Base-by-base conservation (phyloP, 2,888 invertebrate genomes). In the Atrina japonica region DNA sequence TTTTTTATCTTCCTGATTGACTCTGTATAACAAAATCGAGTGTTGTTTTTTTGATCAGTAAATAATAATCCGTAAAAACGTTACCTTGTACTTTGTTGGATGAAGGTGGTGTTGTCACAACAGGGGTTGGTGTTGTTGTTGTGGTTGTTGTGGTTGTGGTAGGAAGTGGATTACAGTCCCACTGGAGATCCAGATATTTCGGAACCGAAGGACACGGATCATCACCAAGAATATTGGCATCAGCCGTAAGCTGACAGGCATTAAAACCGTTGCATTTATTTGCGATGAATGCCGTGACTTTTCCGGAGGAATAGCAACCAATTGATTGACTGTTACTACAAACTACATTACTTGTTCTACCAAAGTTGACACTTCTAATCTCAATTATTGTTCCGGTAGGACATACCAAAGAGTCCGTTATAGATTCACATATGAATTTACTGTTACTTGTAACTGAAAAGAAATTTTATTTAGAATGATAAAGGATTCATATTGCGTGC, bases 121-220 rank as follows among this genome's bases (percentile, higher is more conserved):
- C 27, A 3, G 27, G n/a, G n/a, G 67, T 61, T 16, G 64, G 56
- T 9, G 73, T 68, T 2, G 76, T 77, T 0, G 78, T 70, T 3
- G 74, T 73, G 18, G 75, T 75, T 1, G 60, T 56, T 7, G 69
- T 64, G 1, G 73, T 65, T 2, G 78, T 77, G 0, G 80, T 80
- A 18, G 82, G 76, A 3, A 77, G 69, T 25, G 75, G 69, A 21
- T 74, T 69, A 67, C 80, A 81, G 21, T 72, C 66, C 43, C 76
- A 82, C 16, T 70, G 66, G 1, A 82, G 64, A 23, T 76, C 76
- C 14, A 82, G 61, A 56, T 82, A 82, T 61, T 82, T 82, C 6
- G 82, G 78, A 27, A 78, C 69, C 49, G 64, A 73, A 0, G 70
- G 71, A 63, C 82, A 82, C 7, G 82, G 82, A 58, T 82, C 77